Evolutionary conservation across 2,797 vertebrate species (phyloP).

Genomic region (Heterohyrax brucei): DNA sequence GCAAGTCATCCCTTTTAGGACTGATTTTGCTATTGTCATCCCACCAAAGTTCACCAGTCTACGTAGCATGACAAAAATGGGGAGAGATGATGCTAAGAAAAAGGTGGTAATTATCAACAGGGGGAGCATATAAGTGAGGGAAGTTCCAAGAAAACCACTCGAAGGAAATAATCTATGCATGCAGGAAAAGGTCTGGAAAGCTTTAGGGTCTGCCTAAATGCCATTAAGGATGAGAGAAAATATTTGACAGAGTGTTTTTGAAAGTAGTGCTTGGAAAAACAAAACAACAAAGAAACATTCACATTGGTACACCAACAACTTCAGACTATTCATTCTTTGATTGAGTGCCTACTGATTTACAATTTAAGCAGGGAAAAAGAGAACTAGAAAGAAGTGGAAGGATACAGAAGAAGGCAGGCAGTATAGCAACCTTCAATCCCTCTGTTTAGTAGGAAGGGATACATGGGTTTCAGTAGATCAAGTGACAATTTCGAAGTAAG

Average conservation of each 20-base stretch:
- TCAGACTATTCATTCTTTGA: background rate
- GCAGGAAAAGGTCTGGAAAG: background rate
- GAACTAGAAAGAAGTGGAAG: background rate
- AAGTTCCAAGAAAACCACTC: background rate
- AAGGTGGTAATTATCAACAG: background rate
- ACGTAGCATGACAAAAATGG: background rate
- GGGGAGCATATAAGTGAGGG: background rate
- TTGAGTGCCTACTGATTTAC: background rate
- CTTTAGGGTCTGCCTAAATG: background rate
- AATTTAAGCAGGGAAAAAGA: background rate
- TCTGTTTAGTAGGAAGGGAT: background rate
- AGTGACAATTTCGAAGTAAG: background rate
- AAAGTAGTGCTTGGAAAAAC: background rate
- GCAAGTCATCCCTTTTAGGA: background rate
- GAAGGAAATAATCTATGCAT: background rate
- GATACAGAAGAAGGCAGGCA: background rate
- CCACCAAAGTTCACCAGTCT: background rate
- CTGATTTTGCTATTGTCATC: background rate
- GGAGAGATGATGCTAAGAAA: slow-evolving; percentile 13
- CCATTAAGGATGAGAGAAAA: background rate
- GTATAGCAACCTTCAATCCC: background rate
- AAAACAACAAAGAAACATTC: background rate
- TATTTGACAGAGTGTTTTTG: background rate
- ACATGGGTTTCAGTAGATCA: background rate
- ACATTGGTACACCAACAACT: no score